Evolutionary conservation across 2,888 invertebrate species (phyloP).

Genomic region (Ichneumon xanthorius): DNA sequence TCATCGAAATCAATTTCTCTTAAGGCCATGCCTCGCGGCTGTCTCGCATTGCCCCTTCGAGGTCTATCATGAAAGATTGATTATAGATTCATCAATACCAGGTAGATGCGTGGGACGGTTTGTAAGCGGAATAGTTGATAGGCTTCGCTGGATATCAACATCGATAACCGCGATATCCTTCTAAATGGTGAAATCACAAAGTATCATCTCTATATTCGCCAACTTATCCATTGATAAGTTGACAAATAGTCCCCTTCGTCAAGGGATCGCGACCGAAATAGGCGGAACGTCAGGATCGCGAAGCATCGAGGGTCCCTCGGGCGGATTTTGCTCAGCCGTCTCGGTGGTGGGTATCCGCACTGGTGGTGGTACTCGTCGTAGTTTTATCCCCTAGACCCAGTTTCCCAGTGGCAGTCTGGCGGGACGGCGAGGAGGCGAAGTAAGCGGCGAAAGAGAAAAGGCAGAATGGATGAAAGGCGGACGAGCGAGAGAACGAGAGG

Average conservation of each 20-base stretch:
- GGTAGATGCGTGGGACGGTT: background rate
- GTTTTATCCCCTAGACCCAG: conserved; percentile 74
- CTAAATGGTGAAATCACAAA: background rate
- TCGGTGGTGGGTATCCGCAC: conserved; percentile 1
- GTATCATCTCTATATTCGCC: conserved; percentile 15
- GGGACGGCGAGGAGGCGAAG: conserved; percentile 64
- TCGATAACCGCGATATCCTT: background rate
- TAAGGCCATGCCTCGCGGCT: background rate
- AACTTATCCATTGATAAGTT: conserved; percentile 39
- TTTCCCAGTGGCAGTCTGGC: conserved; percentile 61
- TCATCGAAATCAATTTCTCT: conserved; percentile 21
- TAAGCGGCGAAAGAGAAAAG: conserved; percentile 33
- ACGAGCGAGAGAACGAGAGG: conserved; percentile 49
- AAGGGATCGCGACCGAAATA: background rate
- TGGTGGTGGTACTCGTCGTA: conserved; percentile 44
- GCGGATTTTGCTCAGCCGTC: conserved; percentile 42
- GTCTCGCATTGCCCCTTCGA: background rate
- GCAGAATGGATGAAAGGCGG: conserved; percentile 21
- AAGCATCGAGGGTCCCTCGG: conserved; percentile 21
- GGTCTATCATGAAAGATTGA: background rate
- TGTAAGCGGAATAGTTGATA: background rate
- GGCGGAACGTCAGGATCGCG: conserved; percentile 22
- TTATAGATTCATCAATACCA: background rate
- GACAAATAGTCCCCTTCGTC: too few relatives aligned
- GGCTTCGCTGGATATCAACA: background rate